phyloP scores from a whole-genome alignment of 2,888 invertebrate species.

The Pyralis farinalis region DNA sequence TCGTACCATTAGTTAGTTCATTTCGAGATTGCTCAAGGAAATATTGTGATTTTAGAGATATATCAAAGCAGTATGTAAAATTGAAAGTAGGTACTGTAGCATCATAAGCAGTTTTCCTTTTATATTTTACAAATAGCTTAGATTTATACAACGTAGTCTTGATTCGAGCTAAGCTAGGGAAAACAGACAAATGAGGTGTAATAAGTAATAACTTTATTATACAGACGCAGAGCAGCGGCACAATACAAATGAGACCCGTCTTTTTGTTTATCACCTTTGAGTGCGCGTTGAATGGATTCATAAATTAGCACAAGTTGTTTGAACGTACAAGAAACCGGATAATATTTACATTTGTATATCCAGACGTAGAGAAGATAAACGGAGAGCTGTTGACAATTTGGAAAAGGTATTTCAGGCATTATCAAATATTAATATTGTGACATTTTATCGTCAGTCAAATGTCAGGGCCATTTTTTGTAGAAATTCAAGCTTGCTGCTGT shows the following conservation, averaged over 20 bases:
- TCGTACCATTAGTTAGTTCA: not conserved
- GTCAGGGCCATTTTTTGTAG: too few relatives aligned
- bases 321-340: not conserved
- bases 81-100: too few relatives aligned
- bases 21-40: not conserved
- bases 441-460: too few relatives aligned
- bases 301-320: not conserved
- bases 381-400: too few relatives aligned
- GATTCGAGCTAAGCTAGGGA: not conserved
- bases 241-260: slow-evolving; percentile 29
- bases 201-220: slow-evolving; percentile 3
- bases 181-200: not conserved
- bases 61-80: not conserved
- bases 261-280: slow-evolving; percentile 31
- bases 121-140: too few relatives aligned
- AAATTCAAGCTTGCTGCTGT: too few relatives aligned
- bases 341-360: not conserved
- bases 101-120: too few relatives aligned
- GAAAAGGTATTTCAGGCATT: too few relatives aligned
- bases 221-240: not conserved
- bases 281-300: slow-evolving; percentile 12
- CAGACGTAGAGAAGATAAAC: not conserved
- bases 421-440: too few relatives aligned
- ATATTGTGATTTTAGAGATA: not conserved
- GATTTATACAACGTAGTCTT: not conserved